phyloP scores from a whole-genome alignment of 2,888 invertebrate genomes.

The Drosophila leonis region DNA sequence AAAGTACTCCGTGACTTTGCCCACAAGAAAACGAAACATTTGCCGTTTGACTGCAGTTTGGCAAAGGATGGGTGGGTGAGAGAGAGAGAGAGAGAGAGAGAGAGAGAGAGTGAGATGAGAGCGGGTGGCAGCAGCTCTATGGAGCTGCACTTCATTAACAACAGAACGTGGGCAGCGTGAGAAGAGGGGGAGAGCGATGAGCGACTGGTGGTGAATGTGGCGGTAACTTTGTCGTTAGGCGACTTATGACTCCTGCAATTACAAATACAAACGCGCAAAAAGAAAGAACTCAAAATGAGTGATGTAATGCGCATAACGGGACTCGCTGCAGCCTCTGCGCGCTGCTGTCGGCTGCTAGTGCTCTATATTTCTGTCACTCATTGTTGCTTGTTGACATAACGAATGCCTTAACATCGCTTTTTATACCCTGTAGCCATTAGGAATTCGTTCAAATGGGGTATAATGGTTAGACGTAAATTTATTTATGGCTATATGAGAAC shows the following conservation, averaged over 20 bases:
- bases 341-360: slow-evolving; percentile 6
- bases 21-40: slow-evolving; percentile 58
- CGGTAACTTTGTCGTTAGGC: slow-evolving; percentile 61
- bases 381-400: slow-evolving; percentile 79
- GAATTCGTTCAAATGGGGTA: not conserved
- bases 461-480: not conserved
- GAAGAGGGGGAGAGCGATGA: not conserved
- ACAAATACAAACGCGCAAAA: slow-evolving; percentile 60
- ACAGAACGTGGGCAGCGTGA: not conserved
- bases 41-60: slow-evolving; percentile 67
- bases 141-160: slow-evolving; percentile 71
- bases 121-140: slow-evolving; percentile 9
- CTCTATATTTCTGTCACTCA: slow-evolving; percentile 26
- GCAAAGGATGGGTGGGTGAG: not conserved
- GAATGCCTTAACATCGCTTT: slow-evolving; percentile 72
- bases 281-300: slow-evolving; percentile 59
- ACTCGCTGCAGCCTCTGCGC: slow-evolving; percentile 10
- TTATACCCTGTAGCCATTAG: not conserved
- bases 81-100: not conserved
- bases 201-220: slow-evolving; percentile 20
- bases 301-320: slow-evolving; percentile 75
- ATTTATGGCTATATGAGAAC: not conserved
- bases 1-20: slow-evolving; percentile 16
- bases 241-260: slow-evolving; percentile 72
- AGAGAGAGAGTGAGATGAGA: too few relatives aligned